Conservation (phyloP, 2,888 invertebrate genomes). For the Ctenicera cuprea region DNA sequence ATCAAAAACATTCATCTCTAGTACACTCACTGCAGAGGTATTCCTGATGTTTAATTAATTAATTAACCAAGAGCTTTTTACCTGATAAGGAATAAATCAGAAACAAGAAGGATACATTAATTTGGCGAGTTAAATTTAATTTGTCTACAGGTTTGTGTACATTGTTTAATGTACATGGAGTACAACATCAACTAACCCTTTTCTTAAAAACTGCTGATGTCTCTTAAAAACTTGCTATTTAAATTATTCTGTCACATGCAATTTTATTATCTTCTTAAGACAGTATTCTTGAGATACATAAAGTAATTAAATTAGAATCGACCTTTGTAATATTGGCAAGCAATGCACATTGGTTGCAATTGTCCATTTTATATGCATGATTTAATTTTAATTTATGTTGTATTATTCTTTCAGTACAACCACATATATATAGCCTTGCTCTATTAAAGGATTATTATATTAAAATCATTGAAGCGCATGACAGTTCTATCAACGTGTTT, state of each 20-base stretch:
- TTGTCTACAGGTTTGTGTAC: conserved; percentile 2
- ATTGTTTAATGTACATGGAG: neutral
- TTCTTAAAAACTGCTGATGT: too few relatives aligned
- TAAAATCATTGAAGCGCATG: conserved; percentile 19
- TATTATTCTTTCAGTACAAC: neutral
- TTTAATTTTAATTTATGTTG: neutral
- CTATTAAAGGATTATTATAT: conserved; percentile 1
- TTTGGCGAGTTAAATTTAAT: conserved; percentile 24
- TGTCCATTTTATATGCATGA: too few relatives aligned
- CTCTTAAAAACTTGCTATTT: too few relatives aligned
- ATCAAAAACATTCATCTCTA: conserved; percentile 46
- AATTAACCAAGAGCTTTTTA: conserved; percentile 24
- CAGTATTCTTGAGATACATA: neutral
- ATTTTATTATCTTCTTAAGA: neutral
- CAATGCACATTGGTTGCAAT: neutral
- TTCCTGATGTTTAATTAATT: conserved; percentile 39
- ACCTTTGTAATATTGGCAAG: neutral
- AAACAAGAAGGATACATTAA: conserved; percentile 36
- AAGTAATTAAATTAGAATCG: neutral
- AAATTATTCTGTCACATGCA: neutral
- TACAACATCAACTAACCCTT: neutral
- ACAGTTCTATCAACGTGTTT: neutral
- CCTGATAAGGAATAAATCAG: conserved; percentile 12
- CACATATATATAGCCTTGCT: conserved; percentile 14
- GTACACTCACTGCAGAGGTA: conserved; percentile 18